Conservation (phyloP, 2,797 vertebrate genomes). For the Ctenopoma kingsleyae region DNA sequence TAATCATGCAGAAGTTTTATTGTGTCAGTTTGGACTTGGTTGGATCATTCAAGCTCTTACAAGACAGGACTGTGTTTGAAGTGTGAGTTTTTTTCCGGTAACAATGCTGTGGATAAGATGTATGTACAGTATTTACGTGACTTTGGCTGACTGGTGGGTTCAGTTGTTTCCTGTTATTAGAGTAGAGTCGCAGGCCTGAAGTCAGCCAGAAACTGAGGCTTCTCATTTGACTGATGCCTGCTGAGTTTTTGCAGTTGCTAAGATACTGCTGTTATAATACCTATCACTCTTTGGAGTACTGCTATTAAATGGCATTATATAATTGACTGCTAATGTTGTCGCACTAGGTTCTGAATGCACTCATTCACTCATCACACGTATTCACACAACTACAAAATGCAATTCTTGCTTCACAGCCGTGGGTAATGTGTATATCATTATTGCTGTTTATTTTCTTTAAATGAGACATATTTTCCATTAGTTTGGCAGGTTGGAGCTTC, state of each 20-base stretch:
- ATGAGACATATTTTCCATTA: constrained; percentile 42
- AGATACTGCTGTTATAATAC: constrained; percentile 79
- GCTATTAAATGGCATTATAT: constrained; percentile 85
- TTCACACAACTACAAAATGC: constrained; percentile 24
- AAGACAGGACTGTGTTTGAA: constrained; percentile 57
- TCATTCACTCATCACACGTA: constrained; percentile 19
- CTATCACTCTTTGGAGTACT: constrained; percentile 80
- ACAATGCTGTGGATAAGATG: constrained; percentile 79
- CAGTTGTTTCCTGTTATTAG: constrained; percentile 75
- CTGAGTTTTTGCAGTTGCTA: constrained; percentile 76
- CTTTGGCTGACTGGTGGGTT: constrained; percentile 68
- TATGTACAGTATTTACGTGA: constrained; percentile 81
- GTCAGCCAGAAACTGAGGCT: constrained; percentile 72
- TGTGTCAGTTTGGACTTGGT: constrained; percentile 57
- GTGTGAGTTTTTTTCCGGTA: constrained; percentile 62
- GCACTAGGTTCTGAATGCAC: constrained; percentile 48
- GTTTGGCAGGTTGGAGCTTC: constrained; percentile 8
- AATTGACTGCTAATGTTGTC: constrained; percentile 74
- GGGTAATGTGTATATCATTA: constrained; percentile 41
- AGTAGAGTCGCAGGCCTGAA: constrained; percentile 70
- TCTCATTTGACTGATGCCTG: constrained; percentile 80
- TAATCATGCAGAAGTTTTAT: constrained; percentile 72
- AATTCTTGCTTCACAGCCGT: constrained; percentile 10
- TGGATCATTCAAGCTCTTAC: constrained; percentile 42
- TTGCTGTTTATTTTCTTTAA: constrained; percentile 38